These are phyloP conservation scores for Psilopogon haemacephalus DNA, from an alignment of 2,113 vertebrate genomes.

Conservation along the genomic window DNA sequence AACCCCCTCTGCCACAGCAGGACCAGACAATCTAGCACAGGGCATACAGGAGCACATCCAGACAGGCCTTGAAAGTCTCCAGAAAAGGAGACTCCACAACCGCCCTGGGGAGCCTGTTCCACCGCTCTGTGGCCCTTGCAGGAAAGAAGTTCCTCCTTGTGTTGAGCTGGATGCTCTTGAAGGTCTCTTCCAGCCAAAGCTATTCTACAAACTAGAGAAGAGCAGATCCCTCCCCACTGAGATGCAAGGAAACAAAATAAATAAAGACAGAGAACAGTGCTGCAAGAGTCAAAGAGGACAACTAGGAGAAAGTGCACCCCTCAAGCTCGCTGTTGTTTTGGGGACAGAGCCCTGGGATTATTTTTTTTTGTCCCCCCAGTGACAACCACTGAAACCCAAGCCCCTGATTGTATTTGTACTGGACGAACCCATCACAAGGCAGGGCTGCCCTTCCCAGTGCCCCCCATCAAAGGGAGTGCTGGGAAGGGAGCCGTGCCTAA, in stretches of 20 bases:
- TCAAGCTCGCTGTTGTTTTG: background rate
- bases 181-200: no score
- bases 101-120: no score
- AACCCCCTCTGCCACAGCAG: no score
- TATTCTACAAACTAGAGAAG: background rate
- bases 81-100: no score
- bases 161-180: no score
- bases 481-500: background rate
- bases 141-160: no score
- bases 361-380: background rate
- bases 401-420: background rate
- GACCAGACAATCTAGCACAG: no score
- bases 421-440: background rate
- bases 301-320: background rate
- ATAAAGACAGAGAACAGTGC: background rate
- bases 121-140: no score
- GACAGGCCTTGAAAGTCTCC: no score
- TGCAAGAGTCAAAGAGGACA: background rate
- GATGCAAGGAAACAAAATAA: rapidly evolving
- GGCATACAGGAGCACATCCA: no score
- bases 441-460: background rate
- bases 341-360: background rate
- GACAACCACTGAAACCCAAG: background rate
- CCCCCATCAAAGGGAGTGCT: background rate
- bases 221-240: rapidly evolving